These are phyloP conservation scores for Chelonus insularis DNA, from an alignment of 1,140 invertebrate species.

Conservation along the genomic window DNA sequence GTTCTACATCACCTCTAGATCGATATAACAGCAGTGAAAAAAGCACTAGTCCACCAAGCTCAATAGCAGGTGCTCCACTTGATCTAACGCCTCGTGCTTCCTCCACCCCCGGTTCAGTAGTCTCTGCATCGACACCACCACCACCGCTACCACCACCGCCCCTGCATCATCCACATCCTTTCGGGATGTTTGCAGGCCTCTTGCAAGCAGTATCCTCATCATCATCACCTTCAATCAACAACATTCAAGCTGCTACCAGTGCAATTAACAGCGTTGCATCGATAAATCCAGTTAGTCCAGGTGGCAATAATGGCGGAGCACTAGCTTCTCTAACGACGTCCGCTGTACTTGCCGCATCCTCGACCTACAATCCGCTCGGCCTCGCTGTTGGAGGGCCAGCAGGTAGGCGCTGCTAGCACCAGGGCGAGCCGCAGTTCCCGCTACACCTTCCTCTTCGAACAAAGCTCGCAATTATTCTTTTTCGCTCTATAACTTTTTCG, in stretches of 20 bases:
- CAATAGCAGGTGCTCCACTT: conserved; percentile 45
- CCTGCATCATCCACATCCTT: conserved; percentile 51
- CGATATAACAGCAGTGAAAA: conserved; percentile 62
- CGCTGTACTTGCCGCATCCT: conserved; percentile 67
- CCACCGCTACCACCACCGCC: conserved; percentile 42
- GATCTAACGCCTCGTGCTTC: conserved; percentile 56
- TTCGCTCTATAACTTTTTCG: not conserved
- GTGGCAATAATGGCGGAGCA: conserved; percentile 51
- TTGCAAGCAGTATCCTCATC: conserved; percentile 57
- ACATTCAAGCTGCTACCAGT: conserved; percentile 39
- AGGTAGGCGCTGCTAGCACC: conserved; percentile 68
- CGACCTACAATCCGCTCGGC: conserved; percentile 80
- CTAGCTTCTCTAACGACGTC: conserved; percentile 77
- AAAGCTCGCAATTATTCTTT: conserved; percentile 8
- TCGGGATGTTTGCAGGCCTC: conserved; percentile 60
- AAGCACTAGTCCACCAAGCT: conserved; percentile 54
- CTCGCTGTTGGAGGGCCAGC: conserved; percentile 74
- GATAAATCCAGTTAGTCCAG: conserved; percentile 39
- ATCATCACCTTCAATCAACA: conserved; percentile 42
- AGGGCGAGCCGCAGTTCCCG: conserved; percentile 59
- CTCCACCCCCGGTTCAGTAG: conserved; percentile 53
- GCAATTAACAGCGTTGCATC: conserved; percentile 39
- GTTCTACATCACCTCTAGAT: conserved; percentile 49
- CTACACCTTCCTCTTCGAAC: conserved; percentile 50
- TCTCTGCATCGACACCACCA: conserved; percentile 52